These are phyloP conservation scores for Alligator sinensis DNA, from an alignment of 2,113 vertebrate species.

Conservation along the genomic window DNA sequence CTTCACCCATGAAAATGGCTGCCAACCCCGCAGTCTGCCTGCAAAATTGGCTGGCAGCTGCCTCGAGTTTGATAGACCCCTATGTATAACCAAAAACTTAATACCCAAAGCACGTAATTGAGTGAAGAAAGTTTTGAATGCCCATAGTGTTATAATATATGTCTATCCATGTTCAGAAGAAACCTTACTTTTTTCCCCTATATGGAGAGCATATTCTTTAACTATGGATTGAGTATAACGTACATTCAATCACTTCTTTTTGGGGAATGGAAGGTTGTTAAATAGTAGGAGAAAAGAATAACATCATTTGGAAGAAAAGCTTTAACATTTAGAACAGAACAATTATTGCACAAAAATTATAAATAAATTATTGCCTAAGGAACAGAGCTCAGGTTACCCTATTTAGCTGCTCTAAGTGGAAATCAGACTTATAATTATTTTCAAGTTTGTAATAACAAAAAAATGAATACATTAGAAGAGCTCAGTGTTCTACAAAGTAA, in stretches of 20 bases:
- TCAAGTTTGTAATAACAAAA: too few relatives aligned
- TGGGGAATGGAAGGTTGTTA: not conserved
- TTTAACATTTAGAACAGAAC: not conserved
- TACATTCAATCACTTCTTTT: not conserved
- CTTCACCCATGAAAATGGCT: too few relatives aligned
- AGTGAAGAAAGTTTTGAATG: not conserved
- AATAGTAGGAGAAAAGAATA: not conserved
- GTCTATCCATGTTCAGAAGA: not conserved
- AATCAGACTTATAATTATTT: not conserved
- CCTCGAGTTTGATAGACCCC: too few relatives aligned
- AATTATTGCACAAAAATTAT: not conserved
- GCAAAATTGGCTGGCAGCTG: too few relatives aligned
- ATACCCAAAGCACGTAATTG: not conserved
- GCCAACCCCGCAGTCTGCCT: too few relatives aligned
- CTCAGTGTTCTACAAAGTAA: not conserved
- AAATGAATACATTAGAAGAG: not conserved
- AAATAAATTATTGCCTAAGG: not conserved
- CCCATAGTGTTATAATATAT: not conserved
- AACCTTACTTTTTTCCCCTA: not conserved
- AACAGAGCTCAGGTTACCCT: not conserved
- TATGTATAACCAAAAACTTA: too few relatives aligned
- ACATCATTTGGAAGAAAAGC: not conserved
- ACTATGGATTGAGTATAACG: not conserved
- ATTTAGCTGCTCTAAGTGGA: not conserved
- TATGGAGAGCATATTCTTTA: not conserved